Evolutionary conservation across 2,113 vertebrate species (phyloP).

Genomic region (Capreolus pygargus): DNA sequence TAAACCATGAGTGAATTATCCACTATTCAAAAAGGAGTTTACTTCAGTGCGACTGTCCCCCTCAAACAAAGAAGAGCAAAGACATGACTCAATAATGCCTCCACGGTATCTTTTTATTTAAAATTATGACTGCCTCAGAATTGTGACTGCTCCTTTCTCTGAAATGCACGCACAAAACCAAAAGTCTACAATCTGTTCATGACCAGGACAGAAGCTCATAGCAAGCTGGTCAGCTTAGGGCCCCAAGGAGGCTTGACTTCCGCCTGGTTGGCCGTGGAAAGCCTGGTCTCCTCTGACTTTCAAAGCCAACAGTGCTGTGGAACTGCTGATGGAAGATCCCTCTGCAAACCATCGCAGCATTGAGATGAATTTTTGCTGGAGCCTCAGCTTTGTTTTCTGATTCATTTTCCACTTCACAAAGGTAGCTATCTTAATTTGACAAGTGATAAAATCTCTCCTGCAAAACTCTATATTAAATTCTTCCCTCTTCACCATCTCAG

Average conservation of each 20-base stretch:
- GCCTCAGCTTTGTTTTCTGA: constrained; percentile 37
- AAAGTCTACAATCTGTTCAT: neutral
- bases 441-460: constrained; percentile 67
- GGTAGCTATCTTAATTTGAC: constrained; percentile 67
- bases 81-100: neutral
- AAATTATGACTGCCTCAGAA: neutral
- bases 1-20: neutral
- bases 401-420: constrained; percentile 51
- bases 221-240: neutral
- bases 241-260: neutral
- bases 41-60: neutral
- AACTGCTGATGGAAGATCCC: neutral
- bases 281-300: neutral
- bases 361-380: neutral
- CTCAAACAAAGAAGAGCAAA: neutral
- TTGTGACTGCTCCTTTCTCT: neutral
- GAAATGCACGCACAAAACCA: neutral
- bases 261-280: neutral
- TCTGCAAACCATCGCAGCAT: neutral
- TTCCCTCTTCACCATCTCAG: constrained; percentile 37
- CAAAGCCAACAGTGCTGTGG: neutral
- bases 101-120: neutral
- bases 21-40: neutral
- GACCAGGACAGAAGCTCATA: neutral
- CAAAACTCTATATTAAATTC: constrained; percentile 66